Base-by-base conservation (phyloP, 2,113 vertebrate species). In the Chaetodon auriga region DNA sequence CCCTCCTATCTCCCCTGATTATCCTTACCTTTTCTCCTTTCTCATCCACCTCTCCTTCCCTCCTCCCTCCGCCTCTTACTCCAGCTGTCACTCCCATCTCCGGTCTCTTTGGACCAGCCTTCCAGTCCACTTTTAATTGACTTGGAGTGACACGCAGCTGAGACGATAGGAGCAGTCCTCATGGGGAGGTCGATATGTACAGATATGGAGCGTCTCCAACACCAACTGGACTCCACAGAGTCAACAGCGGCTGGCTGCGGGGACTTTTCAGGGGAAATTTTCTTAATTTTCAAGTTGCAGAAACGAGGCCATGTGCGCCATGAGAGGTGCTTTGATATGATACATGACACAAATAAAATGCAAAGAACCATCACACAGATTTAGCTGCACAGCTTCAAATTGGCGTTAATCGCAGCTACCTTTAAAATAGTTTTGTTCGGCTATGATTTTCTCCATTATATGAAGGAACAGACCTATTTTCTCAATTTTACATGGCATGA, bases 101-200 rank as follows among this genome's bases (percentile, higher is more conserved):
- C 19, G 12, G 61, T 88, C 87, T 87, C 81, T 55, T 61, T 35
- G 79, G 80, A 82, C 71, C 48, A 3, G 77, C 85, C 82, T 76
- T 90, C 72, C 70, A 83, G 78, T 78, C 82, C 68, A 69, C 10
- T 87, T 92, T 89, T 93, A 92, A 91, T 90, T 90, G 90, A 92
- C 75, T 90, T 46, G 74, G 82, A 88, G 85, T 81, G 87, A 89
- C 69, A 63, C 78, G 77, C 76, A 65, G 80, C 84, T 64, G 84
- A 89, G 88, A 65, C 41, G 51, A 83, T 57, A 25, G 87, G 30
- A 75, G 80, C 68, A 8, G 63, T 70, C 84, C 84, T 73, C 65
- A 43, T 55, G 78, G 64, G 87, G 85, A 81, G 75, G 80, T 90
- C 58, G 62, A 89, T 88, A 75, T 53, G 75, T 69, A 68, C 75